phyloP scores from a whole-genome alignment of 2,797 vertebrate species.

The Artibeus jamaicensis region DNA sequence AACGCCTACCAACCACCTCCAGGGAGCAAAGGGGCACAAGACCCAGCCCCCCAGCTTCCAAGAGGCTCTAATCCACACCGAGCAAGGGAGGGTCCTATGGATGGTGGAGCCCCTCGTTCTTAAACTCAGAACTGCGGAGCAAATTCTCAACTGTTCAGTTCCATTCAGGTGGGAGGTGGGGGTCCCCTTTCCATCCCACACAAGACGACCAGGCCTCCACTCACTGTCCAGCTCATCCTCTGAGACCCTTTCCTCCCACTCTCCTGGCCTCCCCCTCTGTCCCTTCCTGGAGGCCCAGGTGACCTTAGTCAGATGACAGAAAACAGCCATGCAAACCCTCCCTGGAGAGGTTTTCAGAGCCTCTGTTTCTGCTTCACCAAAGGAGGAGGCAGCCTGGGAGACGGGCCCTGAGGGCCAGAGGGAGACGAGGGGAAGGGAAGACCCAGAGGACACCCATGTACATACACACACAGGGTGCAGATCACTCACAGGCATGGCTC shows the following conservation, averaged over 20 bases:
- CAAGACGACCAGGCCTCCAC: background rate
- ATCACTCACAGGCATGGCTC: background rate
- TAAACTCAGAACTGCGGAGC: background rate
- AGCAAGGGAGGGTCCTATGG: background rate
- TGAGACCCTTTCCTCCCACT: too few species aligned
- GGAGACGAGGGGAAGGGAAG: background rate
- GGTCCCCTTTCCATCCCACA: background rate
- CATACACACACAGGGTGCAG: fast-evolving
- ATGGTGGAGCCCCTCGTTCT: fast-evolving
- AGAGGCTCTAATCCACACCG: background rate
- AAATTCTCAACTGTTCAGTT: background rate
- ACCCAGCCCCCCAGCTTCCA: background rate
- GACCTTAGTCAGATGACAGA: background rate
- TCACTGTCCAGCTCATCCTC: background rate
- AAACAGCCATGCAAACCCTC: background rate
- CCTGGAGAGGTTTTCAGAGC: background rate
- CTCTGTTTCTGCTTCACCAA: background rate
- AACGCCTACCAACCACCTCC: background rate
- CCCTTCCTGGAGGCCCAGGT: background rate
- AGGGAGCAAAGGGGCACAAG: background rate
- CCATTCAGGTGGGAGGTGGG: fast-evolving
- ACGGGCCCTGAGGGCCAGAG: background rate
- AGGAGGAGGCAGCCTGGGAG: too few species aligned
- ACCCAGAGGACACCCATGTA: fast-evolving
- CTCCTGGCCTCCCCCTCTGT: too few species aligned